Percentiles rank a stretch among this genome's conserved stretches.
phyloP scores from a whole-genome alignment of 2,888 invertebrate genomes.

The Zeuzera pyrina region DNA sequence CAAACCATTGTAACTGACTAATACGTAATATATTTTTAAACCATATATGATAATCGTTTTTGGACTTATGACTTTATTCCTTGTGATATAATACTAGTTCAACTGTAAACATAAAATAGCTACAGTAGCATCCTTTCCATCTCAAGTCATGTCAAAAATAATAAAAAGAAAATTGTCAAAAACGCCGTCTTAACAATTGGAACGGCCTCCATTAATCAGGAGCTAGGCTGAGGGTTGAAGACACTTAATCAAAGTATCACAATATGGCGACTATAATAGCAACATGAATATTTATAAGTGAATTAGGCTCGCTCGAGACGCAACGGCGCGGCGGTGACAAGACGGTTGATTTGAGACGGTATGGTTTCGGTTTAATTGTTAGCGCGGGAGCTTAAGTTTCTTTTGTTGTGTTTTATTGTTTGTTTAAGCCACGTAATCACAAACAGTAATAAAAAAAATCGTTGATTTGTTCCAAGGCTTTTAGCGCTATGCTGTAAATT shows the following conservation, averaged over 20 bases:
- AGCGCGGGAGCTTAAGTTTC: slow-evolving; percentile 24
- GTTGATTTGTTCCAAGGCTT: no score
- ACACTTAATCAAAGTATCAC: slow-evolving; percentile 70
- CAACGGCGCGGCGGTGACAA: slow-evolving; percentile 4
- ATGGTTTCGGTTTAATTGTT: slow-evolving; percentile 22
- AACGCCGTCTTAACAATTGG: slow-evolving; percentile 27
- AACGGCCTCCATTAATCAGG: slow-evolving; percentile 43
- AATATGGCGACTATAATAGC: slow-evolving; percentile 51
- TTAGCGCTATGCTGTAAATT: no score
- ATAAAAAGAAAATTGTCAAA: slow-evolving; percentile 21
- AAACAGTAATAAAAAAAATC: no score
- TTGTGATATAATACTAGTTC: no score
- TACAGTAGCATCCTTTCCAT: no score
- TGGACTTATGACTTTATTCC: no score
- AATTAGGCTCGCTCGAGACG: slow-evolving; percentile 45
- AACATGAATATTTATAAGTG: slow-evolving; percentile 65
- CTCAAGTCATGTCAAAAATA: no score
- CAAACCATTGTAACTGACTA: no score
- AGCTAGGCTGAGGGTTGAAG: slow-evolving; percentile 33
- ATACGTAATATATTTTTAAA: no score
- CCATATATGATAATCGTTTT: no score
- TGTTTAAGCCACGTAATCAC: no score
- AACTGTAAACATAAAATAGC: no score
- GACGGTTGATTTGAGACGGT: slow-evolving; percentile 1
- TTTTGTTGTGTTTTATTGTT: slow-evolving; percentile 19